Percentiles rank a stretch among this genome's conserved stretches.
Evolutionary conservation across 2,888 invertebrate genomes (phyloP).

Genomic region (Dasypogon diadema): DNA sequence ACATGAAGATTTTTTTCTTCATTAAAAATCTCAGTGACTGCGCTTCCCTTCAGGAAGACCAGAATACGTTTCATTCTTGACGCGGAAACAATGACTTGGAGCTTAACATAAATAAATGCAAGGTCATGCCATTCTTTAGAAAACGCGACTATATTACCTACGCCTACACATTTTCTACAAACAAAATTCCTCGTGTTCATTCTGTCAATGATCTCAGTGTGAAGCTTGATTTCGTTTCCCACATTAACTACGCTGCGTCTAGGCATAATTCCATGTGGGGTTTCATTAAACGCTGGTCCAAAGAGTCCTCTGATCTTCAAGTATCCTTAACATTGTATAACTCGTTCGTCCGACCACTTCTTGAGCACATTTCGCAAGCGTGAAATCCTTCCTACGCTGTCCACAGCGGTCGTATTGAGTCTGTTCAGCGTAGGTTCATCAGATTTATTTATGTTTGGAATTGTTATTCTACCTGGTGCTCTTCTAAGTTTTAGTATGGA

Average conservation of each 20-base stretch:
- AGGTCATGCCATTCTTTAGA: too few relatives aligned
- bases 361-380: background rate
- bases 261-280: background rate
- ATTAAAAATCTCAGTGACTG: too few relatives aligned
- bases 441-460: too few relatives aligned
- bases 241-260: background rate
- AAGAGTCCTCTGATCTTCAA: background rate
- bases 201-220: background rate
- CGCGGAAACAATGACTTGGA: too few relatives aligned
- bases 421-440: background rate
- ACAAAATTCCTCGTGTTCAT: background rate
- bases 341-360: background rate
- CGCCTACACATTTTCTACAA: background rate
- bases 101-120: too few relatives aligned
- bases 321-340: background rate
- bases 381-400: background rate
- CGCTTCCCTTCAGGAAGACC: background rate
- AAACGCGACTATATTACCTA: background rate
- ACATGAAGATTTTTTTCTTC: too few relatives aligned
- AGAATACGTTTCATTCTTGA: background rate
- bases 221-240: background rate
- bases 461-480: too few relatives aligned
- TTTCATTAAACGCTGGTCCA: background rate
- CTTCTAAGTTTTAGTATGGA: too few relatives aligned
- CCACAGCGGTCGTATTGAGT: background rate